Evolutionary conservation across 2,888 invertebrate genomes (phyloP).

Genomic region (Allophyes oxyacanthae): DNA sequence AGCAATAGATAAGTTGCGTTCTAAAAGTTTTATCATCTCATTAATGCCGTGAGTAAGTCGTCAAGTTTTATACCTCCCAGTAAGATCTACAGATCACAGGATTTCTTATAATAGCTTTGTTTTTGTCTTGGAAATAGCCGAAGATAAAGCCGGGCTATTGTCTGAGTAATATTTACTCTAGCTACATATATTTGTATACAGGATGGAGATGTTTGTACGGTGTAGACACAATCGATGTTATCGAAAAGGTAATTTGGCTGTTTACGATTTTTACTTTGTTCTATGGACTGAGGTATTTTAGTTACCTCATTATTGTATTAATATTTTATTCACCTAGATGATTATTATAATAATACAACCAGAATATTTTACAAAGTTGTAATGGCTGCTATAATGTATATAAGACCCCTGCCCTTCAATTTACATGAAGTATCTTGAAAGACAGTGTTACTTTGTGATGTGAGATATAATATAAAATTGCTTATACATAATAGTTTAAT

Average conservation of each 20-base stretch:
- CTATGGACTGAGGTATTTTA: constrained; percentile 16
- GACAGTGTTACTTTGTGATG: too few species aligned
- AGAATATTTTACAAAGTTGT: too few species aligned
- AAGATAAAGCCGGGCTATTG: constrained; percentile 70
- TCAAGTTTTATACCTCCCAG: constrained; percentile 56
- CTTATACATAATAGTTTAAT: too few species aligned
- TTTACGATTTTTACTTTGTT: constrained; percentile 46
- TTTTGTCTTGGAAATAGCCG: constrained; percentile 72
- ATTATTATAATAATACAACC: too few species aligned
- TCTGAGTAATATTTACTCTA: constrained; percentile 59
- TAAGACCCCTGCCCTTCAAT: too few species aligned
- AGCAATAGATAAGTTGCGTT: constrained; percentile 59
- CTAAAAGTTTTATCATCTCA: constrained; percentile 81
- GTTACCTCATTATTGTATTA: constrained; percentile 20
- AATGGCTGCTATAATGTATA: too few species aligned
- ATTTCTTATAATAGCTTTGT: constrained; percentile 78
- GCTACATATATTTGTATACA: constrained; percentile 54
- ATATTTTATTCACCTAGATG: too few species aligned
- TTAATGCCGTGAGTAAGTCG: constrained; percentile 72
- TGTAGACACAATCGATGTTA: constrained; percentile 45
- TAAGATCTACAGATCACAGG: constrained; percentile 62
- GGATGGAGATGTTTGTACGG: constrained; percentile 46
- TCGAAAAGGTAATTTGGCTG: constrained; percentile 24
- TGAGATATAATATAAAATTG: too few species aligned
- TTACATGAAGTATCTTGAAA: too few species aligned